Base-by-base conservation (phyloP, 2,888 invertebrate genomes). In the Acleris cristana region DNA sequence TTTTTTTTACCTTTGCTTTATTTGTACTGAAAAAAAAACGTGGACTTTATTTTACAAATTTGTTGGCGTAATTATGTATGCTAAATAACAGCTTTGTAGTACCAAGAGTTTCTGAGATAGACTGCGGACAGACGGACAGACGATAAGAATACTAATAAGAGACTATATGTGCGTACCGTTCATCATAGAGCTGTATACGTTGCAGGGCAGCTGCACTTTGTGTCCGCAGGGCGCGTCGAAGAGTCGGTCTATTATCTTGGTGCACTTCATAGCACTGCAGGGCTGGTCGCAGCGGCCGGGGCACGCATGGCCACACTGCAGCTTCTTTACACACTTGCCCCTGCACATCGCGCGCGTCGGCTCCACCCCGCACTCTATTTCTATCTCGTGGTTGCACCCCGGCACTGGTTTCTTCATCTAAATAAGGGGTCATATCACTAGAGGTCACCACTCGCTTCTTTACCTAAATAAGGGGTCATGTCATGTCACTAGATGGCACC, bases 281-380 rank as follows among this genome's bases (percentile, higher is more conserved):
- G 60, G 51, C 4, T 80, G 73, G 10, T 71, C 69, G 74, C 95
- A 94, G 18, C 72, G 73, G 0, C 71, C 79, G 7, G 61, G 76
- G 76, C 94, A 95, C 1, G 58, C 70, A 79, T 95, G 95, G 0
- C 94, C 94, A 76, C 95, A 95, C 0, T 74, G 8, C 65, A 94
- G 75, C 0, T 73, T 72, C 10, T 86, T 83, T 14, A 88, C 83
- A 77, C 96, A 96, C 10, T 79, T 78, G 19, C 77, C 63, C 1
- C 56, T 74, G 71, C 94, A 94, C 3, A 79, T 61, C 2, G 73
- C 72, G n/a, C 78, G 79, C 6, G 77, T 76, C 0, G 92, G 82
- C 48, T 72, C 72, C 61, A 72, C 68, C 56, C 72, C 79, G 76
- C 95, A 95, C 70, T 79, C 71, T 7, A 92, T 72, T 70, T 76